phyloP scores from a whole-genome alignment of 2,888 invertebrate genomes.

The Thalpophila matura region DNA sequence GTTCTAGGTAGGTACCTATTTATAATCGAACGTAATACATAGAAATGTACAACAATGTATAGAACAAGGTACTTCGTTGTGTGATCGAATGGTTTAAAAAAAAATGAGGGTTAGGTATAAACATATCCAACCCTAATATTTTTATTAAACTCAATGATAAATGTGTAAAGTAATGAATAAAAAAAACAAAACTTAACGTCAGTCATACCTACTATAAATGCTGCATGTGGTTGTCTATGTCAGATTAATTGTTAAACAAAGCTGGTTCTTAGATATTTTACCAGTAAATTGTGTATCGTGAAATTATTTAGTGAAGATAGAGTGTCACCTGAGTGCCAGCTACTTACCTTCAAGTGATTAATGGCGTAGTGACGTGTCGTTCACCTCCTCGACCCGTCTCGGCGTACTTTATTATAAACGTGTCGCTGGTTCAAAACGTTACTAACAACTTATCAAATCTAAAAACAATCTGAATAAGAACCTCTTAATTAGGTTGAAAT shows the following conservation, averaged over 20 bases:
- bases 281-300: slow-evolving; percentile 34
- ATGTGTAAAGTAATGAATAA: too few relatives aligned
- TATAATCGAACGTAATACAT: background rate
- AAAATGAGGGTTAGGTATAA: too few relatives aligned
- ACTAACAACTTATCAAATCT: background rate
- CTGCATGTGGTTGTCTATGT: background rate
- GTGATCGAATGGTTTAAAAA: too few relatives aligned
- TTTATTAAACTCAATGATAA: too few relatives aligned
- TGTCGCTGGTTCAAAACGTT: background rate
- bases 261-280: slow-evolving; percentile 29
- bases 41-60: background rate
- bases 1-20: too few relatives aligned
- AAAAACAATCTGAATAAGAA: slow-evolving; percentile 20
- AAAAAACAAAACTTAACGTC: background rate
- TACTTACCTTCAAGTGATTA: slow-evolving; percentile 63
- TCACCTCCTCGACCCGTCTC: slow-evolving; percentile 54
- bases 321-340: slow-evolving; percentile 60
- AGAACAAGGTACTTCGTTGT: too few relatives aligned
- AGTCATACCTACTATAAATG: background rate
- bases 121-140: too few relatives aligned
- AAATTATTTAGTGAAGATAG: slow-evolving; percentile 64
- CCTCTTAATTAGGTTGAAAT: slow-evolving; percentile 12
- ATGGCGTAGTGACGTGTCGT: slow-evolving; percentile 55
- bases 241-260: slow-evolving; percentile 37
- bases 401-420: slow-evolving; percentile 18